These are phyloP conservation scores for Physocephala rufipes DNA, from an alignment of 2,888 invertebrate genomes.

Conservation along the genomic window DNA sequence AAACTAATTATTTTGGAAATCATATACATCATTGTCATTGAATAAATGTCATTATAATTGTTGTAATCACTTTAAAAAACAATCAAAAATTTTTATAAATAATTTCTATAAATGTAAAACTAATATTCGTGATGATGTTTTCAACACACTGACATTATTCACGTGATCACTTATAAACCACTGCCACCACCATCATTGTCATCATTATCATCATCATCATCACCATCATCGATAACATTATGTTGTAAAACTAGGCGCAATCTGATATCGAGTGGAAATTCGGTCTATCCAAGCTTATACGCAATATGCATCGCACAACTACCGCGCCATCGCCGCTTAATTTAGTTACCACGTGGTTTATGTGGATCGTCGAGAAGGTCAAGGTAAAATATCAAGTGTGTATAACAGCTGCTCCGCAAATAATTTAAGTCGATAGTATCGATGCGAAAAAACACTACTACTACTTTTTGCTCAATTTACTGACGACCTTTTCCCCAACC, in stretches of 20 bases:
- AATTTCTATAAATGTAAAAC: too few species aligned
- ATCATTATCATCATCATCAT: constrained; percentile 3
- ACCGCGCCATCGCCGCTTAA: constrained; percentile 98
- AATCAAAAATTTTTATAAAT: too few species aligned
- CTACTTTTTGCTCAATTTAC: constrained; percentile 20
- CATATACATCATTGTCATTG: too few species aligned
- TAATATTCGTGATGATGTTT: too few species aligned
- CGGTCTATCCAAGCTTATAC: constrained; percentile 95
- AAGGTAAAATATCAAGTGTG: constrained; percentile 69
- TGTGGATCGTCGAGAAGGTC: constrained; percentile 84
- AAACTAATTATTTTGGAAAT: too few species aligned
- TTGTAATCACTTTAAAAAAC: too few species aligned
- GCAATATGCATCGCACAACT: constrained; percentile 97
- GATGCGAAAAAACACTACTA: too few species aligned
- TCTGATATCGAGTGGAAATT: constrained; percentile 99
- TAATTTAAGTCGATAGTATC: constrained; percentile 12
- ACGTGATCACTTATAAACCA: too few species aligned
- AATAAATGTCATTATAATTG: too few species aligned
- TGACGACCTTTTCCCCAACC: constrained; percentile 63
- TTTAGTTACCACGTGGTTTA: constrained; percentile 92
- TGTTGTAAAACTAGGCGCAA: constrained; percentile 78
- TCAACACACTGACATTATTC: too few species aligned
- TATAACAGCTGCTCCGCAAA: constrained; percentile 50
- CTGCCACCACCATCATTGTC: background rate
- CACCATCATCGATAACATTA: constrained; percentile 4